Evolutionary conservation across 2,888 invertebrate genomes (phyloP).

Genomic region (Linnaemya tessellans): DNA sequence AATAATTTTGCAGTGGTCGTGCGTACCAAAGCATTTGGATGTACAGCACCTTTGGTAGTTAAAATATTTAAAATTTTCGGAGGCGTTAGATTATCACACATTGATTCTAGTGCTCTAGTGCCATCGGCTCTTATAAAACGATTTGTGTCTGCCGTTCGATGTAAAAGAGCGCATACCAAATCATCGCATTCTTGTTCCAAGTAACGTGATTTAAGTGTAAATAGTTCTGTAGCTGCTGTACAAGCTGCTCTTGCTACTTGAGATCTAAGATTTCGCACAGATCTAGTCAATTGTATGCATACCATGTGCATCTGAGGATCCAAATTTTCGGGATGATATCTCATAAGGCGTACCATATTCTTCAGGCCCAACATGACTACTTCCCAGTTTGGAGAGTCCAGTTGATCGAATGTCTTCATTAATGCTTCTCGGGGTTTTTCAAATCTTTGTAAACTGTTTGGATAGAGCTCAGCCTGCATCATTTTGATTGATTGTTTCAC

Average conservation of each 20-base stretch:
- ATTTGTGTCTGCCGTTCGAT: slow-evolving; percentile 96
- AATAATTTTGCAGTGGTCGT: slow-evolving; percentile 92
- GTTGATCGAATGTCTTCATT: slow-evolving; percentile 86
- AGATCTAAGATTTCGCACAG: slow-evolving; percentile 95
- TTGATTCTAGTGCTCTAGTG: slow-evolving; percentile 88
- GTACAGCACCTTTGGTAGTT: slow-evolving; percentile 88
- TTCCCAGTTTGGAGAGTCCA: slow-evolving; percentile 92
- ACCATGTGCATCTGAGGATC: slow-evolving; percentile 88
- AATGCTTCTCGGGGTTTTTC: slow-evolving; percentile 87
- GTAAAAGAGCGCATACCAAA: slow-evolving; percentile 90
- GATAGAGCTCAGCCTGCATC: slow-evolving; percentile 79
- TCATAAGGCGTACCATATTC: slow-evolving; percentile 87
- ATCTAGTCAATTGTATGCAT: slow-evolving; percentile 88
- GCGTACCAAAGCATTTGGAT: slow-evolving; percentile 94
- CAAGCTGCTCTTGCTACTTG: slow-evolving; percentile 96
- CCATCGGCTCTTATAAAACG: slow-evolving; percentile 96
- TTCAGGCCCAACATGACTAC: slow-evolving; percentile 89
- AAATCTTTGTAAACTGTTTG: slow-evolving; percentile 84
- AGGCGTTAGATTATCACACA: slow-evolving; percentile 91
- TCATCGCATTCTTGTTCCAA: slow-evolving; percentile 93
- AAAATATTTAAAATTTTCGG: slow-evolving; percentile 88
- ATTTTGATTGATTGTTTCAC: slow-evolving; percentile 80
- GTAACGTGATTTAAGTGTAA: slow-evolving; percentile 85
- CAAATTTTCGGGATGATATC: slow-evolving; percentile 86
- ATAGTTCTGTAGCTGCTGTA: slow-evolving; percentile 91